Conservation (phyloP, 2,797 vertebrate genomes). For the Sternarchorhynchus goeldii region DNA sequence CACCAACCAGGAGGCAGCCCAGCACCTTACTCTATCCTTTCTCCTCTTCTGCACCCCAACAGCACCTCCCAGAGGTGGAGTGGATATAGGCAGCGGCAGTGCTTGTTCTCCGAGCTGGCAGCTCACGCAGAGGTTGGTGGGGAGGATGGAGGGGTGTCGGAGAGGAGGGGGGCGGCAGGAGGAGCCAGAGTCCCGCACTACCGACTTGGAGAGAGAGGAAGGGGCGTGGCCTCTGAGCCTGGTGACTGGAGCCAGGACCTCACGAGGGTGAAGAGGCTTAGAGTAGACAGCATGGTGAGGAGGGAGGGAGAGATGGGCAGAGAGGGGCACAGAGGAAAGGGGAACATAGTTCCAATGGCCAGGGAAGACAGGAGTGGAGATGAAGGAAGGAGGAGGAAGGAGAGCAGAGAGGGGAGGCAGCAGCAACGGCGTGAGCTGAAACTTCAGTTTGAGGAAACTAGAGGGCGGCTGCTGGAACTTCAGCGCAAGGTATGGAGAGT, state of each 20-base stretch:
- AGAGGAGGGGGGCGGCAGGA: conserved; percentile 51
- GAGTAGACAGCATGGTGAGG: conserved; percentile 63
- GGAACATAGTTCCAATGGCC: conserved; percentile 12
- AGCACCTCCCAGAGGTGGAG: conserved; percentile 64
- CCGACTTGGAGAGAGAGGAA: conserved; percentile 58
- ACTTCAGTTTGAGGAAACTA: conserved; percentile 78
- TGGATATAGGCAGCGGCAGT: conserved; percentile 58
- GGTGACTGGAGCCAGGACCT: conserved; percentile 70
- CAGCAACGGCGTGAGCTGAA: conserved; percentile 78
- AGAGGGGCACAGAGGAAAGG: conserved; percentile 45
- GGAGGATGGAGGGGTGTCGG: conserved; percentile 56
- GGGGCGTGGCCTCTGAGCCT: conserved; percentile 54
- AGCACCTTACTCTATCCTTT: conserved; percentile 72
- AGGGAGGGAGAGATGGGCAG: conserved; percentile 47
- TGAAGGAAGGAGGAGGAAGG: conserved; percentile 58
- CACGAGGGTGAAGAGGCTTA: conserved; percentile 71
- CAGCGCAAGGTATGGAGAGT: conserved; percentile 80
- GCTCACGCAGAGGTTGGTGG: conserved; percentile 55
- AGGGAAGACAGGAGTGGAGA: conserved; percentile 48
- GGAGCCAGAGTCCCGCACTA: conserved; percentile 36
- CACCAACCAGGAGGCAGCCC: conserved; percentile 61
- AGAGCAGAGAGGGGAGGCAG: conserved; percentile 67
- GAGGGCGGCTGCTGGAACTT: conserved; percentile 75
- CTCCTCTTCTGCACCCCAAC: conserved; percentile 72
- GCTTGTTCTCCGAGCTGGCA: conserved; percentile 56